These are phyloP conservation scores for Acronicta leporina DNA, from an alignment of 2,888 invertebrate species.

Conservation along the genomic window DNA sequence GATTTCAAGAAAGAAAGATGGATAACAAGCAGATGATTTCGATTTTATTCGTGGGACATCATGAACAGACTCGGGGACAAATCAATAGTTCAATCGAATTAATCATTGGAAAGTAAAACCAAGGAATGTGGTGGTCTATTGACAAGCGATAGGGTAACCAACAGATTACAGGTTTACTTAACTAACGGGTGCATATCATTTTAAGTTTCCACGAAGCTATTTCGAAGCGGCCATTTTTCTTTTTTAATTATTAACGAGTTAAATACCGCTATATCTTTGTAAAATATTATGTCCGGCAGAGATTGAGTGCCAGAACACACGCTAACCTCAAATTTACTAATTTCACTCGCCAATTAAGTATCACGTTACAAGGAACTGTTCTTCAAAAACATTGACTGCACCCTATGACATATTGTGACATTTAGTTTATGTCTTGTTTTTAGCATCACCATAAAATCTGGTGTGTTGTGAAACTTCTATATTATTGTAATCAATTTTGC, in stretches of 20 bases:
- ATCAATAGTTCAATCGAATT: not conserved
- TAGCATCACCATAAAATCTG: constrained; percentile 25
- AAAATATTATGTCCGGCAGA: constrained; percentile 36
- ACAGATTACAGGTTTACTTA: too few species aligned
- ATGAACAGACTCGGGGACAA: too few species aligned
- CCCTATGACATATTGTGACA: constrained; percentile 29
- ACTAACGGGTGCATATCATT: not conserved
- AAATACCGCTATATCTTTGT: constrained; percentile 35
- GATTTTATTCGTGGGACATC: too few species aligned
- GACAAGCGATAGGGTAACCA: too few species aligned
- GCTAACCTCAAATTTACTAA: constrained; percentile 50
- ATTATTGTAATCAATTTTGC: not conserved
- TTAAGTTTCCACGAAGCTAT: not conserved
- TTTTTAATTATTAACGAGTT: constrained; percentile 27
- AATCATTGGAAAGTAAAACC: not conserved
- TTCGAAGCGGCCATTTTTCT: constrained; percentile 3
- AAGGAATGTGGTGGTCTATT: too few species aligned
- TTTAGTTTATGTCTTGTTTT: constrained; percentile 26
- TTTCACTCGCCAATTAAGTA: constrained; percentile 55
- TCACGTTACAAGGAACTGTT: constrained; percentile 10
- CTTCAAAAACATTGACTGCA: constrained; percentile 27
- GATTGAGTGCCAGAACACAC: constrained; percentile 46
- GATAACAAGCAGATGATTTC: too few species aligned
- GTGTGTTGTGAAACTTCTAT: constrained; percentile 10
- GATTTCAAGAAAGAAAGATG: too few species aligned